Evolutionary conservation across 1,140 invertebrate species (phyloP).

Genomic region (Panulirus ornatus): DNA sequence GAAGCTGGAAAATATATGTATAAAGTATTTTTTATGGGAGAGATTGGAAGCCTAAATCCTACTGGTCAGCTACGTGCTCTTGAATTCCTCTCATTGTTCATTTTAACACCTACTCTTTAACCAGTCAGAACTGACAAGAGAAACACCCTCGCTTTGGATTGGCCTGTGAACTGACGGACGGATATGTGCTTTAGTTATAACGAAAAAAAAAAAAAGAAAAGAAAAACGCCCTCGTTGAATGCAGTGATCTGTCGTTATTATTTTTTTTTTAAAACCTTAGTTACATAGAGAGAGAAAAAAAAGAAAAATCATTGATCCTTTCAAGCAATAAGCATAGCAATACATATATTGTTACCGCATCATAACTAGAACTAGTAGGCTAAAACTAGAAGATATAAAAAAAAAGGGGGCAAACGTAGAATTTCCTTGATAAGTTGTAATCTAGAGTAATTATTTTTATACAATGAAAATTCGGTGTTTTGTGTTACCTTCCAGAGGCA

Average conservation of each 20-base stretch:
- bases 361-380: slow-evolving; percentile 29
- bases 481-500: background rate
- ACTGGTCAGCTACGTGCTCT: too few species aligned
- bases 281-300: too few species aligned
- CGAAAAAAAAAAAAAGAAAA: too few species aligned
- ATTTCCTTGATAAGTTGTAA: slow-evolving; percentile 44
- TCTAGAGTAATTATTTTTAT: slow-evolving; percentile 58
- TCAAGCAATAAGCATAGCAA: slow-evolving; percentile 54
- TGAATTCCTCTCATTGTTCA: background rate
- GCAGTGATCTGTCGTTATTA: too few species aligned
- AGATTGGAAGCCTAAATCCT: background rate
- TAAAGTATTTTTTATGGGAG: too few species aligned
- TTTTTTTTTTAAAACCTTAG: too few species aligned
- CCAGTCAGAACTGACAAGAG: background rate
- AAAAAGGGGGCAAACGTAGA: slow-evolving; percentile 29
- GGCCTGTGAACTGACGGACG: background rate
- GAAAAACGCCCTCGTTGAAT: background rate
- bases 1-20: too few species aligned
- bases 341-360: slow-evolving; percentile 51
- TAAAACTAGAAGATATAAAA: slow-evolving; percentile 28
- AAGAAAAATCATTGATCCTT: slow-evolving; percentile 38
- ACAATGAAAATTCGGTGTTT: slow-evolving; percentile 42
- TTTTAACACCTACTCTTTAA: background rate
- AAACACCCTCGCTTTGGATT: background rate
- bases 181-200: background rate